Base-by-base conservation (phyloP, 2,113 vertebrate species). In the Engraulis encrasicolus region DNA sequence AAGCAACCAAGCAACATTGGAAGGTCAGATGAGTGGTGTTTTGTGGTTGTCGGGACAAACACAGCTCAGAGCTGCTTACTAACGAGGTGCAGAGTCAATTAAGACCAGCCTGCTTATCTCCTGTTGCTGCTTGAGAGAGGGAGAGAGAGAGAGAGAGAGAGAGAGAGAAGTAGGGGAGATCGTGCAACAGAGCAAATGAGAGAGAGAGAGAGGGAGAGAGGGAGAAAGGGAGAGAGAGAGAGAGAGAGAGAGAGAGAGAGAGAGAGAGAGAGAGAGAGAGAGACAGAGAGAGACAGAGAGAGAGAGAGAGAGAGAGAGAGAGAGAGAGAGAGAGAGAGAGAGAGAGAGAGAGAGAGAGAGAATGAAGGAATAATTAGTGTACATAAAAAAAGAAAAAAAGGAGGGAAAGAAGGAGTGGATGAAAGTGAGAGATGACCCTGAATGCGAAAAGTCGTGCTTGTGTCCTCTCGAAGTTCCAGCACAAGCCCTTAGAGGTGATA, bases 391-490 rank as follows among this genome's bases (percentile, higher is more conserved):
- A n/a, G n/a, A n/a, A n/a, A n/a, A n/a, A n/a, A n/a, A n/a, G 9
- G 40, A 45, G 40, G 9, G 40, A 45, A 9, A 45, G 40, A 45
- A 9, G 9, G 40, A 45, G 40, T 5, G 40, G 9, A 45, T 5
- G 40, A 45, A 9, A 45, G 7, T 1, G 78, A 88, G 81, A 19
- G 52, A 19, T 19, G 52, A 19, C 52, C 19, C 17, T 54, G 19
- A 54, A 19, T 19, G 79, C 58, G 2, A 86, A 81, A 83, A 19
- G 1, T 19, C n/a, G 18, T 45, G 52, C 52, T 54, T 85, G 88
- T 88, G 61, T 80, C 83, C 85, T 52, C 84, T 79, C 49, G 37
- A 0, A 78, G 45, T 80, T 83, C 90, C 88, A 94, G 91, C 89
- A 89, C 88, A 93, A 91, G 84, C 74, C 84, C 81, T n/a, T 84